Evolutionary conservation across 1,140 invertebrate genomes (phyloP).

Genomic region (Heterodera schachtii): DNA sequence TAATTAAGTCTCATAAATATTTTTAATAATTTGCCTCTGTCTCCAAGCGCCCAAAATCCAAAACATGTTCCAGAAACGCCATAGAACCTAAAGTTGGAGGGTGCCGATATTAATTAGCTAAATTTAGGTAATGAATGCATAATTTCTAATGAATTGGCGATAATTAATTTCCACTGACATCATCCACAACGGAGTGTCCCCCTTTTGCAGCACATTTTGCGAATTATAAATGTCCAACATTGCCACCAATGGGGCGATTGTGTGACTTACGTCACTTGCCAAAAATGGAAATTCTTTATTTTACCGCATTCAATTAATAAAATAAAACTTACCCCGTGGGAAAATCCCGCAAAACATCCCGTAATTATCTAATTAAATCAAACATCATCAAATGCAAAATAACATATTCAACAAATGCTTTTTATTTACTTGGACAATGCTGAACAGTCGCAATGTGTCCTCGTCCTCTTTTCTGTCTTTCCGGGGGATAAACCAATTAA

Average conservation of each 20-base stretch:
- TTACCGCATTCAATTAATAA: background rate
- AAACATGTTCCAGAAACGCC: constrained; percentile 52
- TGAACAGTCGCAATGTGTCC: constrained; percentile 43
- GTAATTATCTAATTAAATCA: constrained; percentile 31
- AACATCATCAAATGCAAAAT: constrained; percentile 1
- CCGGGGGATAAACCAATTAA: constrained; percentile 38
- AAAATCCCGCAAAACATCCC: constrained; percentile 52
- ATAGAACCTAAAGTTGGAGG: constrained; percentile 22
- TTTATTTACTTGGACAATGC: constrained; percentile 35
- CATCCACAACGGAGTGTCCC: constrained; percentile 40
- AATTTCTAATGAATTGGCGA: no score
- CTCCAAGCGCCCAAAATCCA: constrained; percentile 54
- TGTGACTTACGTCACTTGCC: constrained; percentile 75
- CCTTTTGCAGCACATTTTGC: constrained; percentile 68
- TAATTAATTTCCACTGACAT: constrained; percentile 35
- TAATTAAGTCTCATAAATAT: constrained; percentile 83
- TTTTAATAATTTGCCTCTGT: constrained; percentile 34
- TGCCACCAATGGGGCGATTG: constrained; percentile 90
- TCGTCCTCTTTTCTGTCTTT: constrained; percentile 32
- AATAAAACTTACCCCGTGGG: constrained; percentile 46
- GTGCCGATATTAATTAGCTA: no score
- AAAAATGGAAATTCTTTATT: constrained; percentile 10
- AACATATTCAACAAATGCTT: background rate
- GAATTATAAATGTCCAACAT: constrained; percentile 78
- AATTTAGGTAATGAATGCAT: no score